These are phyloP conservation scores for Euplexia lucipara DNA, from an alignment of 2,888 invertebrate genomes.

Conservation along the genomic window DNA sequence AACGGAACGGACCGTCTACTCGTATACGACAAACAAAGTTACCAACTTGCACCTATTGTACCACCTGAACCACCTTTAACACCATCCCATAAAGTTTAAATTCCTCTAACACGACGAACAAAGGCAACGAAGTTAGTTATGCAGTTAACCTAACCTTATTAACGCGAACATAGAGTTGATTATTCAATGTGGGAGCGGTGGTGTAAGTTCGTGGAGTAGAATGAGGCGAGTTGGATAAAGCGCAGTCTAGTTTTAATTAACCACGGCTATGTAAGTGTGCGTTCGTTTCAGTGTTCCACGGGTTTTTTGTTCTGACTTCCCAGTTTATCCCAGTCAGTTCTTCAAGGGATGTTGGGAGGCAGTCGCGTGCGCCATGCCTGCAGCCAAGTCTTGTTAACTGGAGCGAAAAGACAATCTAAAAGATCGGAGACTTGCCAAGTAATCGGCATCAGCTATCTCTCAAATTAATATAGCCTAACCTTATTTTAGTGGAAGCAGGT, in stretches of 20 bases:
- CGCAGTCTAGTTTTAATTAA: constrained; percentile 63
- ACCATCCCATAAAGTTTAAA: constrained; percentile 55
- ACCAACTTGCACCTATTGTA: constrained; percentile 45
- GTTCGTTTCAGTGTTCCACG: constrained; percentile 39
- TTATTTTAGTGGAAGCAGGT: no score
- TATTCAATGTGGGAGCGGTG: constrained; percentile 27
- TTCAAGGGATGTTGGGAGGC: constrained; percentile 7
- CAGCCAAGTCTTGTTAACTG: not conserved
- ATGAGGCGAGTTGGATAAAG: constrained; percentile 52
- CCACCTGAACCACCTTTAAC: constrained; percentile 21
- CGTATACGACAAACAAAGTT: constrained; percentile 60
- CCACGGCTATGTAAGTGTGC: constrained; percentile 48
- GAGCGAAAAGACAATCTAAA: not conserved
- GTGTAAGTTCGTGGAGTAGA: constrained; percentile 34
- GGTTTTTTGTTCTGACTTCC: constrained; percentile 55
- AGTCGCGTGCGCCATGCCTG: constrained; percentile 5
- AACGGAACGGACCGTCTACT: constrained; percentile 60
- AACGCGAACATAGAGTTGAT: constrained; percentile 35
- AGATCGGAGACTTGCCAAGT: constrained; percentile 8
- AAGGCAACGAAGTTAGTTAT: constrained; percentile 43
- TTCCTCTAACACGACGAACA: constrained; percentile 43
- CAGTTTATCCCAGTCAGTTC: constrained; percentile 23
- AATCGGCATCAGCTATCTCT: not conserved
- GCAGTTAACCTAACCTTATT: constrained; percentile 47
- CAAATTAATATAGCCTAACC: not conserved